These are phyloP conservation scores for Eulithis prunata DNA, from an alignment of 2,888 invertebrate species.

Conservation along the genomic window DNA sequence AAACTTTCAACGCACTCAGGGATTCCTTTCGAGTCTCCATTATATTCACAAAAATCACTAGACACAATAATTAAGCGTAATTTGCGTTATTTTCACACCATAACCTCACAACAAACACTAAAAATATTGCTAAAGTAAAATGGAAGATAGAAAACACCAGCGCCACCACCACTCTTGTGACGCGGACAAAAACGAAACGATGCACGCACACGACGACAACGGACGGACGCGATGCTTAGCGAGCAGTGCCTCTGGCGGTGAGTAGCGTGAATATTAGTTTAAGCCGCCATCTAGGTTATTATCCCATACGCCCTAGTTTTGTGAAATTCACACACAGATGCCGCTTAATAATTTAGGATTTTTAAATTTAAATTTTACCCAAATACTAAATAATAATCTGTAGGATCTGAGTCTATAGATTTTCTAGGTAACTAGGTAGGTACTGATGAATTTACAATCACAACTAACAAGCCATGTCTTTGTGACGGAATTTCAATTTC, in stretches of 20 bases:
- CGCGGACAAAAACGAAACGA: constrained; percentile 41
- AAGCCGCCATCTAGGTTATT: too few species aligned
- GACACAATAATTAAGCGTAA: constrained; percentile 35
- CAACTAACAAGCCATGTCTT: too few species aligned
- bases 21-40: constrained; percentile 86
- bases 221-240: background rate
- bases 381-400: too few species aligned
- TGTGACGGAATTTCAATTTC: too few species aligned
- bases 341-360: background rate
- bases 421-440: too few species aligned
- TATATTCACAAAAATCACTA: constrained; percentile 45
- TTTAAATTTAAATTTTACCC: too few species aligned
- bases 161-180: constrained; percentile 47
- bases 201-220: too few species aligned
- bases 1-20: constrained; percentile 86
- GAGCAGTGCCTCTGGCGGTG: constrained; percentile 46
- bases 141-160: constrained; percentile 49
- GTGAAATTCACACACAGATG: background rate
- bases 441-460: too few species aligned
- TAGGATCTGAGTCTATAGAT: too few species aligned
- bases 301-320: too few species aligned
- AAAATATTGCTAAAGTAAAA: constrained; percentile 42
- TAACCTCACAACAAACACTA: constrained; percentile 58
- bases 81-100: constrained; percentile 51
- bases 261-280: constrained; percentile 35